These are phyloP conservation scores for Cryptoprocta ferox DNA, from an alignment of 2,797 vertebrate species.

Conservation along the genomic window DNA sequence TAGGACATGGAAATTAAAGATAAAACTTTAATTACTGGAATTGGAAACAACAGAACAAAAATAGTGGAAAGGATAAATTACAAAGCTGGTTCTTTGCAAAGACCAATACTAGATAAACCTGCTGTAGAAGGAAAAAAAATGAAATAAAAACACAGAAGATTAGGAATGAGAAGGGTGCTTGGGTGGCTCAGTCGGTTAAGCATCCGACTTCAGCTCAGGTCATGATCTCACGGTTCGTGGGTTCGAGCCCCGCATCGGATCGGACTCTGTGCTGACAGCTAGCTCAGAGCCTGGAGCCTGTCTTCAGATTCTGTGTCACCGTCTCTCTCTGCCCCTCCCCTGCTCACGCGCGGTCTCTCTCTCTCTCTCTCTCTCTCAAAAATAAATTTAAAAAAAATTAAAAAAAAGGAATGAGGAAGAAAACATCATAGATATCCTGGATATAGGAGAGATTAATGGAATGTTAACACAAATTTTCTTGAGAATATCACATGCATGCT, in stretches of 20 bases:
- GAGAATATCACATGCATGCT: background rate
- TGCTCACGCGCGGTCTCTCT: no score
- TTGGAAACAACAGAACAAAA: constrained; percentile 38
- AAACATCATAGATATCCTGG: background rate
- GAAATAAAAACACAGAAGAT: background rate
- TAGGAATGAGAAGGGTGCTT: background rate
- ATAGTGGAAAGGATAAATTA: background rate
- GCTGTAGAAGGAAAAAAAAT: background rate
- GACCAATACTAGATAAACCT: background rate
- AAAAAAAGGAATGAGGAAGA: background rate
- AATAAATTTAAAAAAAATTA: background rate
- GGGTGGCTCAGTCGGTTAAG: no score
- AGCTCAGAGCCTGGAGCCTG: no score
- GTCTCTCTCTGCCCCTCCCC: no score
- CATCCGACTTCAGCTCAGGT: no score
- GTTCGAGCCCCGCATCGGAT: no score
- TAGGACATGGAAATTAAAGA: background rate
- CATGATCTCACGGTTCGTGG: no score
- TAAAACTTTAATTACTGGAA: constrained; percentile 37
- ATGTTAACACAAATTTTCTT: background rate
- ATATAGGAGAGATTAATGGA: background rate
- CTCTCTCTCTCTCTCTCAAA: no score
- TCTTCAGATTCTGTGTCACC: no score
- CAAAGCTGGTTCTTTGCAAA: constrained; percentile 27
- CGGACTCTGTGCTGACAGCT: no score